Base-by-base conservation (phyloP, 1,140 invertebrate species). In the Chironomus striatipennis region DNA sequence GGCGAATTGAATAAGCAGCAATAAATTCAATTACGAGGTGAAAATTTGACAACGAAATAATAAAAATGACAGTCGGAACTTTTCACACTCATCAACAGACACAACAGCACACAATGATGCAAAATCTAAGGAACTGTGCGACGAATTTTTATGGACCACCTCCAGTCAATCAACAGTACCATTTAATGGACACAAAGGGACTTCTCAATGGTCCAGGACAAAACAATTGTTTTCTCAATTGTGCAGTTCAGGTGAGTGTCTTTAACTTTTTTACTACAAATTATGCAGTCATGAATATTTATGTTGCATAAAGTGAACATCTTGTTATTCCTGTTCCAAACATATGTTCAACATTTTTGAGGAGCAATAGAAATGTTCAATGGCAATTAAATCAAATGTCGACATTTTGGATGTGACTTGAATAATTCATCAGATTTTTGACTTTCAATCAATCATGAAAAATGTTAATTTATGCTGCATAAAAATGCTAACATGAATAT, bases 221-320 rank as follows among this genome's bases (percentile, higher is more conserved):
- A 80, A 98, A 98, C 84, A 98, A 98, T 83, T 98, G 96, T 80
- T 98, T 97, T 79, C 88, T 98, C 77, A 98, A 98, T 83, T 96
- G 94, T 81, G 95, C 96, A 76, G 95, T 98, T 43, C 96, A 98
- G 91, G 95, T 97, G 85, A 88, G 89, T 80, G 4, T 70, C 47
- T 57, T n/a, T 57, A 2, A n/a, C 9, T 57, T 57, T 2, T 12
- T n/a, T 12, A 57, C 9, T 57, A 57, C 7, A 57, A 57, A 4
- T 12, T 34, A 34, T 34, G 24, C 24, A 34, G 24, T 1, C 24
- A 34, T 34, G 24, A 34, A 34, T 34, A 34, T 34, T 34, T 34
- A 34, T 34, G 24, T 34, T 34, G 24, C 24, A 34, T 34, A 34
- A 34, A 2, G 24, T 12, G n/a, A 57, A 57, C 12, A 57, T 57